phyloP scores from a whole-genome alignment of 2,113 vertebrate genomes.

The Ia io region DNA sequence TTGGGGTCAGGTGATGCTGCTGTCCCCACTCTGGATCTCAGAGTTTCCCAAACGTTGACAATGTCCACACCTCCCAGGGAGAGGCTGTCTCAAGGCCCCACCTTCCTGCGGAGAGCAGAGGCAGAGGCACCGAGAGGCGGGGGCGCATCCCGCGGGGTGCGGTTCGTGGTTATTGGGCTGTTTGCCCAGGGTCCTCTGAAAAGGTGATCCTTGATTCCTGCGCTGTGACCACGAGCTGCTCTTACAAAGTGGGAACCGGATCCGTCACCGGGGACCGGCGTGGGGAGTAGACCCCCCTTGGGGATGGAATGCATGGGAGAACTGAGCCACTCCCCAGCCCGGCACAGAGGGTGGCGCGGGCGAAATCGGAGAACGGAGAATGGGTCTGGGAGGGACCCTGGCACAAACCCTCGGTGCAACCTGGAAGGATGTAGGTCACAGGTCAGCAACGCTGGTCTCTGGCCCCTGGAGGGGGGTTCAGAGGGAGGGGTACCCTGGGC shows the following conservation, averaged over 20 bases:
- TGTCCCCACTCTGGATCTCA: constrained; percentile 2
- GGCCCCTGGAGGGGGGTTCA: neutral
- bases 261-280: constrained; percentile 60
- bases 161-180: neutral
- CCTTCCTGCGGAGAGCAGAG: neutral
- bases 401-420: constrained; percentile 34
- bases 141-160: constrained; percentile 56
- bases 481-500: fast-evolving
- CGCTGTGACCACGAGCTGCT: constrained; percentile 68
- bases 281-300: constrained; percentile 68
- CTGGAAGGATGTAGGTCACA: neutral
- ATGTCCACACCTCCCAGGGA: constrained; percentile 47
- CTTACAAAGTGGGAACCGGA: constrained; percentile 72
- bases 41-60: constrained; percentile 31
- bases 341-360: neutral
- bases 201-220: constrained; percentile 72
- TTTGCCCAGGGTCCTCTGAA: constrained; percentile 68
- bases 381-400: neutral
- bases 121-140: neutral
- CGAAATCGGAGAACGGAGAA: neutral
- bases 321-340: constrained; percentile 57
- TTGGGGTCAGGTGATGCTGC: fast-evolving
- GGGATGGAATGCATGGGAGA: constrained; percentile 63
- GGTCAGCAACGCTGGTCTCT: neutral
- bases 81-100: constrained; percentile 20